Base-by-base conservation (phyloP, 2,797 vertebrate species). In the Gadopsis bispinosus region DNA sequence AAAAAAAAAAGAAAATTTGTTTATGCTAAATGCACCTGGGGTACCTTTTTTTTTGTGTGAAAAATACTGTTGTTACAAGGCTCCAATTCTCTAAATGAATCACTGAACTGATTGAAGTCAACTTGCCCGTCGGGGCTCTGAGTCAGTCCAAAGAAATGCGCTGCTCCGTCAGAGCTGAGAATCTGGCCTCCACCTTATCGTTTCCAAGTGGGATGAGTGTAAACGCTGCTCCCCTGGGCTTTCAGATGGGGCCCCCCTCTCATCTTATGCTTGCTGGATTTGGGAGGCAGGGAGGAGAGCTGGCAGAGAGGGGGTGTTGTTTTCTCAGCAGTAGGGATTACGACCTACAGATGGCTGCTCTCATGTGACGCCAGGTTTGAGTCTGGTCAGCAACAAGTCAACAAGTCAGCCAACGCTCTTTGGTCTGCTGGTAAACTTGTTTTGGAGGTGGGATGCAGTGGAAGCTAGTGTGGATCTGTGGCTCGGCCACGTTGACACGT, bases 321-420 rank as follows among this genome's bases (percentile, higher is more conserved):
- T 92, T 90, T 86, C 80, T 85, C 80, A 83, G 74, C 67, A 79
- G 74, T 39, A 54, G 78, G 91, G 93, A 93, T 94, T 93, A 90
- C 82, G 82, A 66, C 81, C 58, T 92, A 63, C 92, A 93, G 92
- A 94, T 92, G 92, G 92, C 79, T 87, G 45, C 86, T 87, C 74
- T 91, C 87, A 90, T 91, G 88, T 91, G 91, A 92, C 88, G 87
- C 85, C 88, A 86, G 83, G 81, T 86, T 85, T 84, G 45, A 35
- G 26, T 66, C 47, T 79, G 75, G 75, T 89, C 88, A 89, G 88
- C 83, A 88, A 58, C 54, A 68, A 59, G 66, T 73, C 73, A 51
- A 76, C 73, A 87, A 61, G 66, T 50, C 63, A 80, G 35, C n/a
- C 48, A 50, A 33, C 60, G n/a, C 51, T 26, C 39, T 72, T 82